Percentiles rank a stretch among this genome's conserved stretches.
These are phyloP conservation scores for Pemphigus obesinymphae DNA, from an alignment of 1,140 invertebrate species.

Conservation along the genomic window DNA sequence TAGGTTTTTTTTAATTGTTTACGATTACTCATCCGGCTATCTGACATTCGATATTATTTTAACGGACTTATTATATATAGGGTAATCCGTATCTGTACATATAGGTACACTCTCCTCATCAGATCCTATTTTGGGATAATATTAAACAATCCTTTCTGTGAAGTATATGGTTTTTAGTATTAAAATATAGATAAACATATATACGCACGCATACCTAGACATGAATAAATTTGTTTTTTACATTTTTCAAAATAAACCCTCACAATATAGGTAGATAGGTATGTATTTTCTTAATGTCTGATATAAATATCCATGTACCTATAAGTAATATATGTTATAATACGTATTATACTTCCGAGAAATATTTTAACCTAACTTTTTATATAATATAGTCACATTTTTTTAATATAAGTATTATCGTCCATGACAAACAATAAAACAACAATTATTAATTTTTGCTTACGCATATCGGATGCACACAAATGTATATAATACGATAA, in stretches of 20 bases:
- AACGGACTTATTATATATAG: neutral
- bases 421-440: neutral
- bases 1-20: constrained; percentile 21
- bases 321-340: neutral
- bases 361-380: neutral
- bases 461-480: neutral
- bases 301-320: neutral
- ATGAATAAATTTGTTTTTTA: neutral
- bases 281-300: neutral
- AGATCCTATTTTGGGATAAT: neutral
- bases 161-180: neutral
- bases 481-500: neutral
- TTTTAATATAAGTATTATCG: neutral
- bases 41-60: constrained; percentile 10
- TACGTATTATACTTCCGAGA: neutral
- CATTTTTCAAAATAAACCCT: too few species aligned
- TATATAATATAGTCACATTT: neutral
- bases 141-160: neutral
- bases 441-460: neutral
- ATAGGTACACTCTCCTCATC: neutral
- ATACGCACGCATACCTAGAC: neutral
- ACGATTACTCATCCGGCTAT: neutral
- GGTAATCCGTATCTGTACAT: too few species aligned
- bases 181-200: too few species aligned
- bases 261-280: neutral